Evolutionary conservation across 2,797 vertebrate species (phyloP).

Genomic region (Falco cherrug): DNA sequence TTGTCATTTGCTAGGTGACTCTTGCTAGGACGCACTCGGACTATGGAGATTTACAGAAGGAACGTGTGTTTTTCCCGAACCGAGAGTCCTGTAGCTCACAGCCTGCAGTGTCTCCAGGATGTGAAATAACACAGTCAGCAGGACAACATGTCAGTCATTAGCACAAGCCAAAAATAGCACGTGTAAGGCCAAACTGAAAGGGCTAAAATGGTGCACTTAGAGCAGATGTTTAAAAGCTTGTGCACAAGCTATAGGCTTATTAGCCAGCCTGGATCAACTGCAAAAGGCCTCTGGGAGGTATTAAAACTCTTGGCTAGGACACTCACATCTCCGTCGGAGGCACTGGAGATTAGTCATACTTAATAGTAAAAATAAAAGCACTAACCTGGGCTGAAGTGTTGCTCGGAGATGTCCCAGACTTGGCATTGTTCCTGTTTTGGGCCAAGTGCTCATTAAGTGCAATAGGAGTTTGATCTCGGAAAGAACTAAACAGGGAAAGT

Average conservation of each 20-base stretch:
- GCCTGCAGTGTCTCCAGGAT: constrained; percentile 20
- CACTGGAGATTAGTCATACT: not conserved
- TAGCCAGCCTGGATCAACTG: not conserved
- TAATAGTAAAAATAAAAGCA: not conserved
- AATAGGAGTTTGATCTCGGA: not conserved
- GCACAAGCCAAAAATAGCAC: constrained; percentile 58
- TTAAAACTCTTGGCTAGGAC: constrained; percentile 8
- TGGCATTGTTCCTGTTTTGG: not conserved
- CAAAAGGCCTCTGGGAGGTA: constrained; percentile 14
- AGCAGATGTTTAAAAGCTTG: constrained; percentile 58
- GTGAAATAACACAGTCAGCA: constrained; percentile 61
- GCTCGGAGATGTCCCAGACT: not conserved
- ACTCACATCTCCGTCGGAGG: not conserved
- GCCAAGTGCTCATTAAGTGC: not conserved
- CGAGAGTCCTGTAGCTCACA: constrained; percentile 23
- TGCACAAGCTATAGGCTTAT: not conserved
- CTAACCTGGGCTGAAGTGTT: constrained; percentile 1
- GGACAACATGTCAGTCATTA: constrained; percentile 60
- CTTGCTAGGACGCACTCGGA: not conserved
- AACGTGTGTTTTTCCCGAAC: not conserved
- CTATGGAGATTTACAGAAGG: not conserved
- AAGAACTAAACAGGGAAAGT: not conserved
- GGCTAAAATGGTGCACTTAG: constrained; percentile 14
- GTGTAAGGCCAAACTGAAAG: constrained; percentile 20
- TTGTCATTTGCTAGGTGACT: not conserved